Conservation (phyloP, 2,888 invertebrate genomes). For the Cinara cedri region DNA sequence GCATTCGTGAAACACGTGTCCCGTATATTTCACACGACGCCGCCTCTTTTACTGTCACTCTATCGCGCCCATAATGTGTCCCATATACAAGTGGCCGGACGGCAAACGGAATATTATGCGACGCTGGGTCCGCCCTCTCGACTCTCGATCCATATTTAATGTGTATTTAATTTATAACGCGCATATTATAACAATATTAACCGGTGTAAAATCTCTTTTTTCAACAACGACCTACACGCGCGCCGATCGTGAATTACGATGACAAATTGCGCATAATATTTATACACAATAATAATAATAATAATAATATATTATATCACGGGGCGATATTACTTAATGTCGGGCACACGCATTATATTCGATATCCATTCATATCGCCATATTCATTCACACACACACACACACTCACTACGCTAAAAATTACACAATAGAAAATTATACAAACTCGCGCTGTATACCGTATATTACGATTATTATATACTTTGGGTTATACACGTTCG, state of each 20-base stretch:
- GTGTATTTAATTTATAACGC: neutral
- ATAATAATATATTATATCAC: neutral
- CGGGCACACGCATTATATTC: neutral
- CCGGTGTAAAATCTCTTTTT: neutral
- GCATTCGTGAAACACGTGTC: too few relatives aligned
- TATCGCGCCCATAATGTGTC: too few relatives aligned
- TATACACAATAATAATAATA: neutral
- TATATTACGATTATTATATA: slow-evolving; percentile 6
- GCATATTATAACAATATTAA: neutral
- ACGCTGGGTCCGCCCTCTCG: neutral
- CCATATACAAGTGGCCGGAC: too few relatives aligned
- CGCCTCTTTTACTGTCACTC: too few relatives aligned
- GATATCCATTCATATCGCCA: slow-evolving; percentile 21
- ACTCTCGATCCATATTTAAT: neutral
- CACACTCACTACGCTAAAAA: too few relatives aligned
- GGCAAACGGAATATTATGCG: too few relatives aligned
- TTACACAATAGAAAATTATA: slow-evolving; percentile 32
- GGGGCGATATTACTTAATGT: slow-evolving; percentile 17
- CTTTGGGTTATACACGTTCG: too few relatives aligned
- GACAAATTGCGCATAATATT: slow-evolving; percentile 11
- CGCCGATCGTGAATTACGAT: neutral
- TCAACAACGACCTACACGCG: too few relatives aligned
- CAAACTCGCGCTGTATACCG: too few relatives aligned
- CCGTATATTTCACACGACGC: too few relatives aligned
- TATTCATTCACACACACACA: neutral